A percentile compares a stretch with the other conserved stretches of the same genome.
Conservation (phyloP, 2,797 vertebrate genomes). For the Alectoris magna region DNA sequence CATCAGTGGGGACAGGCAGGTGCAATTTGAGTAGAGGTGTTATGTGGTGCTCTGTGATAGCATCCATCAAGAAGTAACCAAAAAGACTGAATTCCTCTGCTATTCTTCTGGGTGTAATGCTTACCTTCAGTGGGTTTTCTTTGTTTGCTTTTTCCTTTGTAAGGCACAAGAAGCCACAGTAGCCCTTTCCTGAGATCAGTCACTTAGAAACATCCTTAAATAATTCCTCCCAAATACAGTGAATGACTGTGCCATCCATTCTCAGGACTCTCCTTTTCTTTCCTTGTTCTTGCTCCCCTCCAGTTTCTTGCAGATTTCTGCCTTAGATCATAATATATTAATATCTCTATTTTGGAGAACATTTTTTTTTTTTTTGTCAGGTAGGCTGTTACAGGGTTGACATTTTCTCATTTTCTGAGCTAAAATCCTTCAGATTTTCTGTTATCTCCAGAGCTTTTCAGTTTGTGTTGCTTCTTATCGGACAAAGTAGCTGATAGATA, state of each 20-base stretch:
- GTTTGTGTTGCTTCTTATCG: neutral
- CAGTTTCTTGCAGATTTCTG: neutral
- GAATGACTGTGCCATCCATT: neutral
- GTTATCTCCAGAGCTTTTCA: neutral
- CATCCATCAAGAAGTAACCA: neutral
- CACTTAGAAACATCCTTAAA: neutral
- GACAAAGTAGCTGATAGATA: neutral
- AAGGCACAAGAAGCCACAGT: neutral
- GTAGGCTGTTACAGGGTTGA: conserved; percentile 8
- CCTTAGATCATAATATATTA: neutral
- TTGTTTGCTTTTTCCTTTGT: neutral
- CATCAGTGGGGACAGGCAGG: neutral
- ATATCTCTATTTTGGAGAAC: neutral
- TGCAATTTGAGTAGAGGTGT: neutral
- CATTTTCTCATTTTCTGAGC: neutral
- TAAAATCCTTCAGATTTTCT: neutral
- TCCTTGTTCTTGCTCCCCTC: neutral
- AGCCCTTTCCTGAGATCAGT: neutral
- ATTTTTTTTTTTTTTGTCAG: neutral
- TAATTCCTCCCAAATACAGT: neutral
- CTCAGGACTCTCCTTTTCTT: neutral
- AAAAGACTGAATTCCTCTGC: neutral
- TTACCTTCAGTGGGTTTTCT: too few species aligned
- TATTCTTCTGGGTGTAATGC: too few species aligned
- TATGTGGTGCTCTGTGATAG: neutral